phyloP scores from a whole-genome alignment of 2,888 invertebrate species.

The Metopia argyrocephala region DNA sequence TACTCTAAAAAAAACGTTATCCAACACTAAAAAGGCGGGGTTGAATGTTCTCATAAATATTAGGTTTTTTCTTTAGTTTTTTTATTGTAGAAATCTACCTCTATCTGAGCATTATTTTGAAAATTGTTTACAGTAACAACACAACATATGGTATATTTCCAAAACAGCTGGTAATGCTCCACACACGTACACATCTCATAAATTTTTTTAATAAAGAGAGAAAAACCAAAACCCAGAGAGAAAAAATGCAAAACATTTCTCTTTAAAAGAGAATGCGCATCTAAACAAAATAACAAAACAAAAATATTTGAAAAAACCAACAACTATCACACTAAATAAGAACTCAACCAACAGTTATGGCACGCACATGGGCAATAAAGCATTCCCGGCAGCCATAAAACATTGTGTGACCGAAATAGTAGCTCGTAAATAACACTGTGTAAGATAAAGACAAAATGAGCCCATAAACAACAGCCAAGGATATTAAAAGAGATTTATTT shows the following conservation, averaged over 20 bases:
- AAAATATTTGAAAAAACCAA: neutral
- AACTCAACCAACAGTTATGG: slow-evolving; percentile 58
- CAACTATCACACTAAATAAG: slow-evolving; percentile 31
- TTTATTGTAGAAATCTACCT: slow-evolving; percentile 8
- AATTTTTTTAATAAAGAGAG: slow-evolving; percentile 24
- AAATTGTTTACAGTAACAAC: slow-evolving; percentile 26
- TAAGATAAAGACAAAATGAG: slow-evolving; percentile 59
- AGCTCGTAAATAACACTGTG: slow-evolving; percentile 1
- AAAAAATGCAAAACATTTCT: neutral
- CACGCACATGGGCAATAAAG: slow-evolving; percentile 75
- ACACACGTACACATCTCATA: neutral
- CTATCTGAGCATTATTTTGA: neutral
- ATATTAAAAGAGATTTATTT: slow-evolving; percentile 63
- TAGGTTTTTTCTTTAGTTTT: neutral
- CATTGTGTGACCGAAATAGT: slow-evolving; percentile 73
- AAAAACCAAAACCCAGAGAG: too few species aligned
- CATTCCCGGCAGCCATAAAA: slow-evolving; percentile 78
- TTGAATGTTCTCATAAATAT: slow-evolving; percentile 43
- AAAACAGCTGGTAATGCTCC: slow-evolving; percentile 53
- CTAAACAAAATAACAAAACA: slow-evolving; percentile 3
- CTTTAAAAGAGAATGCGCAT: slow-evolving; percentile 14
- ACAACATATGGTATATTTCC: slow-evolving; percentile 51
- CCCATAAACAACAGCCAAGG: slow-evolving; percentile 65
- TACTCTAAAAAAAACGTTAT: slow-evolving; percentile 18
- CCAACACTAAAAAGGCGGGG: slow-evolving; percentile 60